Conservation (phyloP, 2,888 invertebrate genomes). For the Meta bourneti region DNA sequence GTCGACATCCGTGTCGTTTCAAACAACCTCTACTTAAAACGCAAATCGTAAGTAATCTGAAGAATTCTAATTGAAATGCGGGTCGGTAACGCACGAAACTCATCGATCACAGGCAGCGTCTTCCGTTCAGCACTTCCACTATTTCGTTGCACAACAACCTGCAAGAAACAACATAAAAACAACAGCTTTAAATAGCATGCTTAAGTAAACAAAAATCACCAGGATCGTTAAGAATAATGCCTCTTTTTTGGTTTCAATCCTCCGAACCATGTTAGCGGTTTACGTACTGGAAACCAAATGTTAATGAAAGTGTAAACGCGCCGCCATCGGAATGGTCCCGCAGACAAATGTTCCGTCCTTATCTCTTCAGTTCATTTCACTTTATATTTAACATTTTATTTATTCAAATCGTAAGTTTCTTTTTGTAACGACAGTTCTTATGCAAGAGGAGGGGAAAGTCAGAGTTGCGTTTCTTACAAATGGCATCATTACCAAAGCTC, state of each 20-base stretch:
- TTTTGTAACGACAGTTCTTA: not conserved
- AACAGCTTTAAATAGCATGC: not conserved
- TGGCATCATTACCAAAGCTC: not conserved
- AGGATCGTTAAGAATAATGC: not conserved
- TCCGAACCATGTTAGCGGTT: not conserved
- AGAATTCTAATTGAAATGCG: too few relatives aligned
- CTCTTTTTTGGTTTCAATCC: not conserved
- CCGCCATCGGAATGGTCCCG: not conserved
- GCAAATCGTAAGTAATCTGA: too few relatives aligned
- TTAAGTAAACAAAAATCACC: not conserved
- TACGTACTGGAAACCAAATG: not conserved
- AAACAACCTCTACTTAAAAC: too few relatives aligned
- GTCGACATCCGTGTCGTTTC: too few relatives aligned
- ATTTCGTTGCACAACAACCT: not conserved
- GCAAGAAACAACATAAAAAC: not conserved
- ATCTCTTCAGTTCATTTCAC: not conserved
- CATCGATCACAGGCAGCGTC: not conserved
- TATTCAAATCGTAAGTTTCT: not conserved
- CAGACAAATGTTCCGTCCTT: not conserved
- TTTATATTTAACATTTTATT: conserved; percentile 1
- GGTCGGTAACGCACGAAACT: not conserved
- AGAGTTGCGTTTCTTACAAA: not conserved
- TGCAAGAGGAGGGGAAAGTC: not conserved
- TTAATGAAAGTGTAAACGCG: not conserved
- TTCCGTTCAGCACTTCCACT: not conserved